Base-by-base conservation (phyloP, 2,113 vertebrate genomes). In the Rousettus leschenaultii region DNA sequence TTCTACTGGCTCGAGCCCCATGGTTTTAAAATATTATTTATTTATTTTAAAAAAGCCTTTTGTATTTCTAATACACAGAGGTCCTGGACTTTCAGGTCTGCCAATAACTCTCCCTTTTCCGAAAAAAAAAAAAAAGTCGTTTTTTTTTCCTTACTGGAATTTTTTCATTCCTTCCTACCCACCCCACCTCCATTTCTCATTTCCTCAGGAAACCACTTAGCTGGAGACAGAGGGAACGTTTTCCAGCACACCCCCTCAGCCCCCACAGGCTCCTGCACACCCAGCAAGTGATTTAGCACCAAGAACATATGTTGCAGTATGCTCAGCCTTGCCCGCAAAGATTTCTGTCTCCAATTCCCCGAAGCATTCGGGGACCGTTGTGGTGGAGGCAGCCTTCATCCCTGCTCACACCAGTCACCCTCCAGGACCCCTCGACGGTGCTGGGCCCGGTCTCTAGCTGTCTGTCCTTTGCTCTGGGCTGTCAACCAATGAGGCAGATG, bases 151-250 rank as follows among this genome's bases (percentile, higher is more conserved):
- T 97, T 97, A 96, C 97, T 96, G 97, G 97, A 98, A 98, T 96
- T 98, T 97, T 98, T 95, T 97, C 93, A 96, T 97, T 97, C 88
- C 96, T 98, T 97, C 94, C 94, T 91, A 77, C 92, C 85, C 92
- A 78, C 88, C 92, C 94, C 92, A 95, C 86, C 87, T 92, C 93
- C 89, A 92, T 96, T 91, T 96, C 96, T 97, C 97, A 97, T 97
- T 98, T 98, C 97, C 97, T 98, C 97, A 98, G 97, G 97, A 98
- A 98, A 89, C 94, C 97, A 96, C 94, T 95, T 91, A 79, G 95
- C 33, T 91, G 88, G 94, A 97, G 94, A 96, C 95, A 94, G 86
- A 96, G 95, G 94, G 97, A 96, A 96, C 93, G 94, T 97, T 97
- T 95, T 95, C 97, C 96, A 91, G 66, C 88, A 86, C 51, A 57